Evolutionary conservation across 2,888 invertebrate genomes (phyloP), one percentile per base, ranked within the genome.

Genomic region (Microctonus aethiopoides): DNA sequence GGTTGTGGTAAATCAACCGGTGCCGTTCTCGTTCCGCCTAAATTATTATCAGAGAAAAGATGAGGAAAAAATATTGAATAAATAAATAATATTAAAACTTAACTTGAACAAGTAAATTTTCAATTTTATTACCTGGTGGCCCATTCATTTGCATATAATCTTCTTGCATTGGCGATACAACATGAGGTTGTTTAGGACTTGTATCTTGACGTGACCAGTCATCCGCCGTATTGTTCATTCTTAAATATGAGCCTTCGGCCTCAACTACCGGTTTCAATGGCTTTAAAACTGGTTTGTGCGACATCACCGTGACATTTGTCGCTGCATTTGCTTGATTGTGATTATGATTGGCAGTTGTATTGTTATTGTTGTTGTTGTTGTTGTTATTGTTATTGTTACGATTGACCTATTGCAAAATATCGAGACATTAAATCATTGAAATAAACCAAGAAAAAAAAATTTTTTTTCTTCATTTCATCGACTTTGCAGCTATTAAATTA

Each of bases 131-230:
- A 81, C 84, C 86, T 70, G 86, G 82, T 62, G 86, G 86, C 56
- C 86, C 87, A 64, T 85, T 87, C 81, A 88, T 87, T 72, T 88
- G 86, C 80, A 87, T 84, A 65, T 87, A 87, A 67, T 87, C 86
- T 26, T 84, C 84, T 39, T 83, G 81, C 72, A 83, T 83, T 70
- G 81, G 76, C 13, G 84, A 84, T 6, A 84, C 84, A 39, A 84
- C 78, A 6, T 16, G 16, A 79, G 86, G 83, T 84, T 88, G 80
- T 79, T 88, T 87, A 77, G 84, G 89, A 85, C 83, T 88, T 79
- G 73, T 74, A 61, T 80, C 78, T 34, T 79, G 76, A 32, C 79
- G 80, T 9, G 81, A 72, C 83, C 84, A 86, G 70, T 85, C 83
- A 36, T 83, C 85, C 64, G 79, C 67, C 41, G 80, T 73, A 74